Percentiles rank a stretch among this genome's conserved stretches.
phyloP scores from a whole-genome alignment of 2,888 invertebrate species.

The Ryuthela nishihirai region DNA sequence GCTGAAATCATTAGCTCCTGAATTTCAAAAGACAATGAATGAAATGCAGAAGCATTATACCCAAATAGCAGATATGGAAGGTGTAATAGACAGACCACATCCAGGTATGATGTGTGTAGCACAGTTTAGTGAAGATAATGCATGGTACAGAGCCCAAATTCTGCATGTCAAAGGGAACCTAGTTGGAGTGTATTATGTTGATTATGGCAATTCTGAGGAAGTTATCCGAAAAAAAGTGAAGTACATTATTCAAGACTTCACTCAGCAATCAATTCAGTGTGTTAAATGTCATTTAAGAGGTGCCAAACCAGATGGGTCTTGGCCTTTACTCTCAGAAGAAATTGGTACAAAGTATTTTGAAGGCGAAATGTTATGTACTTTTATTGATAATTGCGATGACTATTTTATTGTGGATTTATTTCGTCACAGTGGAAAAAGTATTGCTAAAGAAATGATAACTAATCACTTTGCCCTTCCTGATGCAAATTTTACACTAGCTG shows the following conservation, averaged over 20 bases:
- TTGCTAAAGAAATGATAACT: constrained; percentile 8
- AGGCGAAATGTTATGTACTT: constrained; percentile 20
- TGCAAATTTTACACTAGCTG: not conserved
- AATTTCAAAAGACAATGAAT: constrained; percentile 41
- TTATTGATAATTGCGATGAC: constrained; percentile 18
- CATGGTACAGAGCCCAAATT: constrained; percentile 47
- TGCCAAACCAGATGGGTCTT: constrained; percentile 16
- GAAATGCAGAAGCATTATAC: constrained; percentile 28
- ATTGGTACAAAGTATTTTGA: constrained; percentile 21
- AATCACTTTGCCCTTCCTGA: constrained; percentile 9
- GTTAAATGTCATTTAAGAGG: constrained; percentile 32
- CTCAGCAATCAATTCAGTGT: constrained; percentile 29
- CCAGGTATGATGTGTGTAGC: constrained; percentile 30
- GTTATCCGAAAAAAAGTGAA: constrained; percentile 18
- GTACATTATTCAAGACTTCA: constrained; percentile 29
- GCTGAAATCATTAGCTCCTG: constrained; percentile 37
- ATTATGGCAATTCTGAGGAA: constrained; percentile 32
- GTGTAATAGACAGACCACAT: constrained; percentile 14
- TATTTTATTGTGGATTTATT: constrained; percentile 18
- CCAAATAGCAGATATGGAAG: constrained; percentile 1
- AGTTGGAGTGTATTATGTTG: constrained; percentile 20
- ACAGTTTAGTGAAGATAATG: constrained; percentile 45
- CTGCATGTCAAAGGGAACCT: constrained; percentile 8
- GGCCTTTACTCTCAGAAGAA: constrained; percentile 6
- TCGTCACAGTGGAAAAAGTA: constrained; percentile 11